phyloP scores from a whole-genome alignment of 2,797 vertebrate species.

The Morus bassanus region DNA sequence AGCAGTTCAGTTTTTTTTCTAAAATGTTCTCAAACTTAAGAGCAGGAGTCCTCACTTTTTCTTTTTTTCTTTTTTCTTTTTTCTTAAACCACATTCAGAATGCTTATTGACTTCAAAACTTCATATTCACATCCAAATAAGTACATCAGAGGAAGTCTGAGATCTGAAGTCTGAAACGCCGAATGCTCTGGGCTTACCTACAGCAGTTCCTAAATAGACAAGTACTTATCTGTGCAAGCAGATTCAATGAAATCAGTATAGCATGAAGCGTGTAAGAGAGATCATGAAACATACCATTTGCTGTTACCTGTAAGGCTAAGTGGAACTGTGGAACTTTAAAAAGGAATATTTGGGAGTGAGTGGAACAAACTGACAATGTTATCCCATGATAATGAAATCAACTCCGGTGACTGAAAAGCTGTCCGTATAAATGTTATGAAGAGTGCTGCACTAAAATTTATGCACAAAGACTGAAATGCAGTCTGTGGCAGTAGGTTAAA shows the following conservation, averaged over 20 bases:
- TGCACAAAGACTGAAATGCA: not conserved
- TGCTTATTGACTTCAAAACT: not conserved
- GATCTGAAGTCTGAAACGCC: not conserved
- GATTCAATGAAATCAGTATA: not conserved
- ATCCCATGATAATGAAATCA: not conserved
- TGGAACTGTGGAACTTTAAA: not conserved
- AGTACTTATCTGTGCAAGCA: not conserved
- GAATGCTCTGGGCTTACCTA: not conserved
- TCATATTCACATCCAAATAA: not conserved
- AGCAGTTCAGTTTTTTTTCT: not conserved
- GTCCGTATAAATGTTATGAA: not conserved
- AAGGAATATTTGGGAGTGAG: not conserved
- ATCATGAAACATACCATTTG: not conserved
- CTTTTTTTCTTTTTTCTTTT: not conserved
- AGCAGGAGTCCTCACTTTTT: not conserved
- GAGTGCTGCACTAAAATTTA: constrained; percentile 8
- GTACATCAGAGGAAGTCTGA: not conserved
- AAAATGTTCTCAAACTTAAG: not conserved
- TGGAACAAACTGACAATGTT: not conserved
- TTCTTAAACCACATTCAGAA: not conserved
- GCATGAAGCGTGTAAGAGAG: not conserved
- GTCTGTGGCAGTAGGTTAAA: not conserved
- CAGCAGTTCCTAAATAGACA: not conserved
- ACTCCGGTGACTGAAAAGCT: not conserved
- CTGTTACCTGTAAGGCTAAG: not conserved